Evolutionary conservation across 2,113 vertebrate genomes (phyloP).

Genomic region (Pterocles orientalis): DNA sequence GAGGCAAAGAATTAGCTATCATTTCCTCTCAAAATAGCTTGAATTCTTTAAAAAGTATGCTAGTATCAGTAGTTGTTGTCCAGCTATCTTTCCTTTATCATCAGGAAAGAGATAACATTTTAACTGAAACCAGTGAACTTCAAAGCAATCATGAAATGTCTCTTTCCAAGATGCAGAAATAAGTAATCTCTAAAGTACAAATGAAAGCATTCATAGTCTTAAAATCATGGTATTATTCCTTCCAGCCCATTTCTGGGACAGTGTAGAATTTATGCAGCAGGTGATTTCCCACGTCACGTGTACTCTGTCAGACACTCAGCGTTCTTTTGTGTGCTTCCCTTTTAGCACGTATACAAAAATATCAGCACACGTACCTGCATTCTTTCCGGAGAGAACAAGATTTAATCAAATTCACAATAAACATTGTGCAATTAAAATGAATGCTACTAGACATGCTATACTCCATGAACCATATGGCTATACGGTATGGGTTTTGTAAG

Average conservation of each 20-base stretch:
- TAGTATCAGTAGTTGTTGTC: background rate
- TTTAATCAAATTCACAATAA: background rate
- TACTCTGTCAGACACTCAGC: background rate
- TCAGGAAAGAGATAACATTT: background rate
- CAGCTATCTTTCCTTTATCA: background rate
- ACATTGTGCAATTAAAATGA: slow-evolving; percentile 7
- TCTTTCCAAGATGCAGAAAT: background rate
- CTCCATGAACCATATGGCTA: background rate
- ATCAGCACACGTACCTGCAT: background rate
- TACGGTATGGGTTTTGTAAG: background rate
- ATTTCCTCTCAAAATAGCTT: slow-evolving; percentile 38
- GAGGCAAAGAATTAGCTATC: slow-evolving; percentile 34
- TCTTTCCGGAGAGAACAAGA: slow-evolving; percentile 17
- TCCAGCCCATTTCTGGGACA: background rate
- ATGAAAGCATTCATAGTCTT: background rate
- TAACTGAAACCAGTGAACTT: background rate
- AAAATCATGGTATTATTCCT: background rate
- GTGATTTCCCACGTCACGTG: background rate
- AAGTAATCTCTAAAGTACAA: background rate
- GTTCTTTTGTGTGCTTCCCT: background rate
- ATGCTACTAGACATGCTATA: background rate
- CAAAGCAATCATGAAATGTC: background rate
- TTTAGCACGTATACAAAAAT: background rate
- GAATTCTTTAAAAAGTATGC: slow-evolving; percentile 8
- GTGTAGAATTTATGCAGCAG: background rate